A percentile compares a stretch with the other conserved stretches of the same genome.
phyloP scores from a whole-genome alignment of 2,888 invertebrate genomes.

The Ochropacha duplaris region DNA sequence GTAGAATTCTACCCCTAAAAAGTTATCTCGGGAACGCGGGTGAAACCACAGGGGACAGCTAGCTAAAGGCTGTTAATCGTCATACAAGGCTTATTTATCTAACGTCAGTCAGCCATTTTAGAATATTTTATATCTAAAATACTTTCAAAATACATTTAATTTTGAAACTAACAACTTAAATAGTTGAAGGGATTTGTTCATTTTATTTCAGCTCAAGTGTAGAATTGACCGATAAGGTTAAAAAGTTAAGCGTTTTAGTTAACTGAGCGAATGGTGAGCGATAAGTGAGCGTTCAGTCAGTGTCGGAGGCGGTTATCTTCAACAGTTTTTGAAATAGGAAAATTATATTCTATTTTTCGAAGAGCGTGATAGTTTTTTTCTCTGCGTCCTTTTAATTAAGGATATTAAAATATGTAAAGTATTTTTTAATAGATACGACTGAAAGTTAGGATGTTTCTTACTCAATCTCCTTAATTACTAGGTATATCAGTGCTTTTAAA shows the following conservation, averaged over 20 bases:
- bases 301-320: conserved; percentile 24
- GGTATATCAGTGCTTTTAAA: too few relatives aligned
- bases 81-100: not conserved
- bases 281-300: conserved; percentile 43
- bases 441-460: too few relatives aligned
- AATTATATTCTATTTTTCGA: not conserved
- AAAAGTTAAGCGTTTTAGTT: conserved; percentile 46
- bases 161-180: conserved; percentile 28
- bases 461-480: too few relatives aligned
- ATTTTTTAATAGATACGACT: too few relatives aligned
- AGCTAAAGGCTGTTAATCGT: too few relatives aligned
- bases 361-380: too few relatives aligned
- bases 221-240: conserved; percentile 40
- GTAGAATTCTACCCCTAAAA: too few relatives aligned
- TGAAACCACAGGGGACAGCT: too few relatives aligned
- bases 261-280: conserved; percentile 39
- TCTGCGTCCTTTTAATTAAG: too few relatives aligned
- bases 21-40: too few relatives aligned
- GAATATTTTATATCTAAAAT: conserved; percentile 12
- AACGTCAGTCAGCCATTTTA: not conserved
- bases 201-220: conserved; percentile 24
- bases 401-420: too few relatives aligned
- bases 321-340: not conserved
- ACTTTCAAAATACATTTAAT: conserved; percentile 26
- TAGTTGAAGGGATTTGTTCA: conserved; percentile 32